phyloP scores from a whole-genome alignment of 2,797 vertebrate genomes.

The Tamandua tetradactyla region DNA sequence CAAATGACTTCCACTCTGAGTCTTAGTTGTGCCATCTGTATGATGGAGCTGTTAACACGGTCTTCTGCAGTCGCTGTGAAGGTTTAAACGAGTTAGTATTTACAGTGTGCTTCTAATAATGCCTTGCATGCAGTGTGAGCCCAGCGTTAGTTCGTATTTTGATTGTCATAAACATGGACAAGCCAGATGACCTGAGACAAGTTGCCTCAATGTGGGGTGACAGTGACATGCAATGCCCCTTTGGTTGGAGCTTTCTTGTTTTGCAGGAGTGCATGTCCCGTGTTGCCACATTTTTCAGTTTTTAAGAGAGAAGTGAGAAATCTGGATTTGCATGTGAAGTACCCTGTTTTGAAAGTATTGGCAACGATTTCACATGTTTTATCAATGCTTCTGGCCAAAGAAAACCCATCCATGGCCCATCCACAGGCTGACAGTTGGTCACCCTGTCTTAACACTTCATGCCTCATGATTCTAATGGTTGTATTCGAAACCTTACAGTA shows the following conservation, averaged over 20 bases:
- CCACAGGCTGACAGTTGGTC: not conserved
- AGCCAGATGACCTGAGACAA: not conserved
- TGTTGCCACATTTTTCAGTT: not conserved
- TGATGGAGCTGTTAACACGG: not conserved
- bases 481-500: not conserved
- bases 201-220: accelerated
- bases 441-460: not conserved
- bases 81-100: not conserved
- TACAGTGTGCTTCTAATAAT: not conserved
- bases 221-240: not conserved
- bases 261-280: not conserved
- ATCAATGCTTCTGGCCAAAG: not conserved
- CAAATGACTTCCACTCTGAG: not conserved
- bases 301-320: constrained; percentile 7
- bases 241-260: not conserved
- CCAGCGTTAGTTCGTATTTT: accelerated
- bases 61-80: not conserved
- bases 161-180: not conserved
- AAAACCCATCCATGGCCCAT: not conserved
- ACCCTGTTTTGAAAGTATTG: not conserved
- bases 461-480: not conserved
- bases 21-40: not conserved
- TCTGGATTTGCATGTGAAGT: not conserved
- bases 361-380: not conserved
- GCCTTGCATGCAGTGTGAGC: not conserved